Base-by-base conservation (phyloP, 1,140 invertebrate genomes). In the Drosophila fuyamai region DNA sequence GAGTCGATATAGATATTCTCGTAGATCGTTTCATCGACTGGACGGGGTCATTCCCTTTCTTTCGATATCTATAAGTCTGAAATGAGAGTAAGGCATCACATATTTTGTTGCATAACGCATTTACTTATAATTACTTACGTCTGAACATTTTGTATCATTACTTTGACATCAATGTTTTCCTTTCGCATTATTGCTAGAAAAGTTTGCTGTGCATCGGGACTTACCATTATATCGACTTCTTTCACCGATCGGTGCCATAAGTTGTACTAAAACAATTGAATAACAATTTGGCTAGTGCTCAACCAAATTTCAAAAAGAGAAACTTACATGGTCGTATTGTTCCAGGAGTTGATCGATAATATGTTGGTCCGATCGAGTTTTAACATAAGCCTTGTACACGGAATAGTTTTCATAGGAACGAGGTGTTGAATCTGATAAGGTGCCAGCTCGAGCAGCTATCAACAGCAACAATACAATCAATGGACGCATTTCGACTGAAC, bases 81-180 rank as follows among this genome's bases (percentile, higher is more conserved):
- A 68, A 35, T 6, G 0, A 9, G 8, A n/a, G 13, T 29, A n/a
- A 6, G 0, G 1, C 1, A 23, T 7, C 23, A 41, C 7, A 7
- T 14, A 2, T 48, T n/a, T 6, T 32, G 6, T 8, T 8, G 29
- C 29, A 32, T 8, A 8, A 5, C 5, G 6, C 5, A 29, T 29
- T 29, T 5, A 29, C 1, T n/a, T 1, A 9, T 8, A 36, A 6
- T 8, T n/a, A 35, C 80, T 83, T 62, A 83, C 80, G 4, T 14
- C 44, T 83, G 80, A 1, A 83, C 80, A 79, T 83, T 71, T 14
- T 36, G 16, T n/a, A 83, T 83, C 1, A 79, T 12, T 18, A 83
- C 2, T 50, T 71, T 29, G 5, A 56, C 36, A 4, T 2, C 27
- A 12, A 83, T 43, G 12, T 48, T 29, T 14, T 74, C 60, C 9